Evolutionary conservation across 2,797 vertebrate species (phyloP), one percentile per base, ranked within the genome.

Genomic region (Oreonectes daqikongensis): DNA sequence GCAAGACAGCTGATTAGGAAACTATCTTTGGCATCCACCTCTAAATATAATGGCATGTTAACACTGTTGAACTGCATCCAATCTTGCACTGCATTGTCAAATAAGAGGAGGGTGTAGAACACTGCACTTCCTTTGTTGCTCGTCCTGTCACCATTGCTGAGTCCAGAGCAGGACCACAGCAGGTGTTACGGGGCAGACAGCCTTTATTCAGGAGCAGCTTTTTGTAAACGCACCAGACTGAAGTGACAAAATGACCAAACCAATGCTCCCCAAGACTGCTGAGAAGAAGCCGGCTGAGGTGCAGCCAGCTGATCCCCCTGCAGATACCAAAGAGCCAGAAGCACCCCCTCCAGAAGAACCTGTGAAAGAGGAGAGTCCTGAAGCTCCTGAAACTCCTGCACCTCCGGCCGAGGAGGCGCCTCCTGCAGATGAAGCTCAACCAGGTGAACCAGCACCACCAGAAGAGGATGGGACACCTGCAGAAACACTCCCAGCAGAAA

Each of bases 31-130:
- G 86, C 75, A 90, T 91, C 67, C 83, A 68, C 63, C 79, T 88
- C 91, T 91, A 94, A 89, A 92, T 91, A 92, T 92, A 92, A 89
- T 88, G 79, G 60, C 76, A 80, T 78, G 75, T 85, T 85, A 88
- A 81, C 44, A 50, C 60, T 44, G 52, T 18, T 32, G 75, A 72
- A 69, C 20, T 82, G 44, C 38, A 77, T 68, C 77, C 74, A 75
- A 46, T 60, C 30, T 12, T 59, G 76, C 48, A 70, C 22, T 44
- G 46, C 64, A 52, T 57, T 73, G 76, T 32, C 63, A 66, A 77
- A 68, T 77, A 50, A 65, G 48, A 63, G 26, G 50, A 68, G 78
- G 79, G 75, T 77, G 44, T 69, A 80, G 76, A 79, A 85, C 79
- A 57, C 66, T 76, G 57, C 61, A 77, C 82, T 78, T 75, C 81